These are phyloP conservation scores for Cromileptes altivelis DNA, from an alignment of 2,113 vertebrate species.

Conservation along the genomic window DNA sequence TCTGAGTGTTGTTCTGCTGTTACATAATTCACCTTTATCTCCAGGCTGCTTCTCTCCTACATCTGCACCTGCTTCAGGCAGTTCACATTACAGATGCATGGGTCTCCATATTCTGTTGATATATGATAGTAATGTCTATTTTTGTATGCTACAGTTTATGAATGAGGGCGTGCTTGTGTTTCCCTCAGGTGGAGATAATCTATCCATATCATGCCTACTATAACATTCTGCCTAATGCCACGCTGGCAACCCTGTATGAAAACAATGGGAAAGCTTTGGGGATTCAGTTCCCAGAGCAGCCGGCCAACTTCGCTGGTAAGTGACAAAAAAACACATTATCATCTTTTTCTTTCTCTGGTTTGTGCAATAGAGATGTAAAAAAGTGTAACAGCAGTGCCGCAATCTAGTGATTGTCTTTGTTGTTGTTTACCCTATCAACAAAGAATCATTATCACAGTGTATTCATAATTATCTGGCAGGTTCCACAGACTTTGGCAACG, in stretches of 20 bases:
- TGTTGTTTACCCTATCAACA: slow-evolving; percentile 29
- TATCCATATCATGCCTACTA: slow-evolving; percentile 82
- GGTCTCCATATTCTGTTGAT: not conserved
- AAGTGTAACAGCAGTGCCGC: slow-evolving; percentile 1
- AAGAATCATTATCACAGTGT: slow-evolving; percentile 16
- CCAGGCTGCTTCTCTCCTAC: slow-evolving; percentile 38
- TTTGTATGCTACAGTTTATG: not conserved
- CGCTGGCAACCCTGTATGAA: slow-evolving; percentile 84
- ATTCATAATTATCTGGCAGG: slow-evolving; percentile 77
- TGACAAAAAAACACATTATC: slow-evolving; percentile 1
- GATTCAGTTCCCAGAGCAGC: slow-evolving; percentile 84
- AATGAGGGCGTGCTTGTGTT: not conserved
- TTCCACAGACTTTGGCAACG: slow-evolving; percentile 93
- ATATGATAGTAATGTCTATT: not conserved
- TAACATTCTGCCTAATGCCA: slow-evolving; percentile 91
- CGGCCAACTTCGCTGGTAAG: slow-evolving; percentile 85
- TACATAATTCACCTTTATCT: slow-evolving; percentile 51
- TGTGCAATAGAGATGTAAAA: slow-evolving; percentile 10
- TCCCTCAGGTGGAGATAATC: slow-evolving; percentile 88
- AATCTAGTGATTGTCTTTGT: not conserved
- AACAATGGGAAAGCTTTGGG: slow-evolving; percentile 89
- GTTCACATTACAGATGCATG: not conserved
- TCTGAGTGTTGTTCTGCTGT: slow-evolving; percentile 15
- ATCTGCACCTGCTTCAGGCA: slow-evolving; percentile 28
- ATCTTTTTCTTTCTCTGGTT: not conserved